Conservation (phyloP, 2,888 invertebrate species). For the Agonopterix arenella region DNA sequence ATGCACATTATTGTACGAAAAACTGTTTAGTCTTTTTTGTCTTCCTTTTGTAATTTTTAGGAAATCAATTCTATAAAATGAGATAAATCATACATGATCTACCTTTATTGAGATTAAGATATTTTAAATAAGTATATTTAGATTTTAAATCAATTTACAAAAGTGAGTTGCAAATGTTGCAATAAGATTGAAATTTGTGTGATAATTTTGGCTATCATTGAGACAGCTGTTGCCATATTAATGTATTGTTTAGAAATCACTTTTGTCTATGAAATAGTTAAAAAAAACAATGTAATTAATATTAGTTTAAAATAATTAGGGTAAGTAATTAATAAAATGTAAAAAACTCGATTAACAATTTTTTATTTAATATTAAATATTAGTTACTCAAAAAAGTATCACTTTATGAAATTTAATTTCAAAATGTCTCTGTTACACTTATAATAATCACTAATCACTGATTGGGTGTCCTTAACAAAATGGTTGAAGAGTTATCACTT, state of each 20-base stretch:
- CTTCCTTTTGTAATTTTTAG: too few species aligned
- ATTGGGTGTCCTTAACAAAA: neutral
- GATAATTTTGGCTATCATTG: constrained; percentile 2
- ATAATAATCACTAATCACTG: neutral
- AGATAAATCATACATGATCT: too few species aligned
- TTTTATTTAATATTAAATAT: neutral
- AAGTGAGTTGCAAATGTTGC: too few species aligned
- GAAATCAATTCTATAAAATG: too few species aligned
- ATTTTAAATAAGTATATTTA: neutral
- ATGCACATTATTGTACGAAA: too few species aligned
- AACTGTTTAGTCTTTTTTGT: too few species aligned
- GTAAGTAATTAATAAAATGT: neutral
- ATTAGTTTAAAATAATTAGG: neutral
- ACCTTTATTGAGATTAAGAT: neutral
- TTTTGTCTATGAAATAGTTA: too few species aligned
- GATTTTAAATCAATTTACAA: neutral
- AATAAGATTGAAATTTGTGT: neutral
- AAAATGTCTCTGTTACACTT: too few species aligned
- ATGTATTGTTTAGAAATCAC: too few species aligned
- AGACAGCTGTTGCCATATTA: constrained; percentile 3
- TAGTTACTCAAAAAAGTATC: neutral
- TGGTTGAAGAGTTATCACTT: constrained; percentile 24
- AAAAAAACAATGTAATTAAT: too few species aligned
- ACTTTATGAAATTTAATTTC: constrained; percentile 3
- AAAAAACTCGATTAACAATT: neutral